Conservation (phyloP, 2,797 vertebrate species). For the Scleropages formosus region DNA sequence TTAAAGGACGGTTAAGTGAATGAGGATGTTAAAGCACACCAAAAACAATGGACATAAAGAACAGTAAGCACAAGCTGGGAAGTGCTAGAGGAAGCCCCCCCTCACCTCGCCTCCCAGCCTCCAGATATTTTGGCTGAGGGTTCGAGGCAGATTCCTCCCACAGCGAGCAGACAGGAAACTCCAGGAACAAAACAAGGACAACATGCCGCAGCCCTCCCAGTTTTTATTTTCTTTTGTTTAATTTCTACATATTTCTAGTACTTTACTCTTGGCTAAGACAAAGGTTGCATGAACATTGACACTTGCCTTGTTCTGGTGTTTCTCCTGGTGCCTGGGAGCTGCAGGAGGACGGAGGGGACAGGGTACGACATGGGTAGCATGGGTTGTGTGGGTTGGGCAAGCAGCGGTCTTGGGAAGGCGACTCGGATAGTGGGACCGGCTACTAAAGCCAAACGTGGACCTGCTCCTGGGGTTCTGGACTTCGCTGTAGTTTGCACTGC, state of each 20-base stretch:
- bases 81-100: not conserved
- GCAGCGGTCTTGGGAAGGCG: not conserved
- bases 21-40: not conserved
- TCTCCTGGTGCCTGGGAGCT: constrained; percentile 17
- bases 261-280: constrained; percentile 40
- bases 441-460: not conserved
- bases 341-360: not conserved
- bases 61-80: constrained; percentile 1
- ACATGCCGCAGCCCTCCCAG: constrained; percentile 33
- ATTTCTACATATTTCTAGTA: constrained; percentile 38
- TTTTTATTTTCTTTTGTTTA: constrained; percentile 35
- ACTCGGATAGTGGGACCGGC: not conserved
- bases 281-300: constrained; percentile 42
- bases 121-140: constrained; percentile 19
- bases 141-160: not conserved
- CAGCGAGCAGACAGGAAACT: constrained; percentile 16
- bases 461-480: not conserved
- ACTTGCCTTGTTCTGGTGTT: constrained; percentile 27
- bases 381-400: not conserved
- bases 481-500: too few relatives aligned
- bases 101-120: not conserved
- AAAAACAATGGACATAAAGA: not conserved
- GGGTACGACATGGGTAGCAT: not conserved
- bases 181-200: constrained; percentile 22
- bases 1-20: constrained; percentile 20